These are phyloP conservation scores for Pelagia noctiluca DNA, from an alignment of 30 jellyfish, hydroid and myxozoan species.

Conservation along the genomic window DNA sequence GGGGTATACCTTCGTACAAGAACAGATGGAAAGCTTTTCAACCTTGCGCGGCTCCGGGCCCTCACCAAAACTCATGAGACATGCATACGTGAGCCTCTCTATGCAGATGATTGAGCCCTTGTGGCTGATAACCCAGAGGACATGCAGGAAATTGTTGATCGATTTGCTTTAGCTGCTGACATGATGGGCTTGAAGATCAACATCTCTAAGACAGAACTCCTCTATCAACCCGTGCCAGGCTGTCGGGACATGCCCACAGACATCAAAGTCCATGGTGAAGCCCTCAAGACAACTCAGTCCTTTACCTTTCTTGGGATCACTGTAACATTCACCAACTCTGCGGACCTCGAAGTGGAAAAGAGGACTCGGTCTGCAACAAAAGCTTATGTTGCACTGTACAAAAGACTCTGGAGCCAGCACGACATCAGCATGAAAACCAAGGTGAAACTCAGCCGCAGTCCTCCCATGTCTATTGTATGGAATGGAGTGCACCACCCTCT, in stretches of 20 bases:
- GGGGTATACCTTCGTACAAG: slow-evolving; percentile 12
- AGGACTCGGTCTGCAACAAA: too few species aligned
- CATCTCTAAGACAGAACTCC: slow-evolving; percentile 3
- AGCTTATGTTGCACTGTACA: too few species aligned
- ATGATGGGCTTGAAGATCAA: neutral
- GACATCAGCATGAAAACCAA: too few species aligned
- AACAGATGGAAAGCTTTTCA: slow-evolving; percentile 9
- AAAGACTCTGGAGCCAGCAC: too few species aligned
- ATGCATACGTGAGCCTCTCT: neutral
- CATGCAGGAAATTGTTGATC: slow-evolving; percentile 9
- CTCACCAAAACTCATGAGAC: neutral
- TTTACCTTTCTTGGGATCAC: too few species aligned
- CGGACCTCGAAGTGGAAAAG: too few species aligned
- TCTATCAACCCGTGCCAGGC: slow-evolving; percentile 3
- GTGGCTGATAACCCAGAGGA: slow-evolving; percentile 9
- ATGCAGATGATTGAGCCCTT: slow-evolving; percentile 16
- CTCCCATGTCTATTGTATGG: too few species aligned
- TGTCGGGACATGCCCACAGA: too few species aligned
- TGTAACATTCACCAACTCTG: too few species aligned
- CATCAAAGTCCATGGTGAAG: neutral
- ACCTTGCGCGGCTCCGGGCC: slow-evolving; percentile 3
- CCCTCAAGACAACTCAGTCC: too few species aligned
- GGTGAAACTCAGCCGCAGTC: too few species aligned
- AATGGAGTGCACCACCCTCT: neutral
- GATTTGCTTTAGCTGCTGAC: slow-evolving; percentile 16